Evolutionary conservation across 1,140 invertebrate species (phyloP).

Genomic region (Penaeus chinensis): DNA sequence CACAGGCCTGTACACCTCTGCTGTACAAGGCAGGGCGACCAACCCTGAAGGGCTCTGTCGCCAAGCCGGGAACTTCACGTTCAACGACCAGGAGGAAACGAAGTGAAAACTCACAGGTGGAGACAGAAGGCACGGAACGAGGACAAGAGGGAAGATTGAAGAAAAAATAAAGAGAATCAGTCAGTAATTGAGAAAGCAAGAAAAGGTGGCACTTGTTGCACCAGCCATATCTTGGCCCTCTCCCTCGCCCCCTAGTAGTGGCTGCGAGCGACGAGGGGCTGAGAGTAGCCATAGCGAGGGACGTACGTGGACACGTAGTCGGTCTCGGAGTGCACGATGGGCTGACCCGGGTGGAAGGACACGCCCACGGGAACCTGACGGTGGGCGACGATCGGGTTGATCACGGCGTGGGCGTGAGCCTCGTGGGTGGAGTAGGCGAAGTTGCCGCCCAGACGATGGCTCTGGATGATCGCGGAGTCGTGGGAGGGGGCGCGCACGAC

Average conservation of each 20-base stretch:
- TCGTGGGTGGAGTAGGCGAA: conserved; percentile 73
- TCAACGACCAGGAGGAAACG: conserved; percentile 24
- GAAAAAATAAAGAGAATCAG: too few relatives aligned
- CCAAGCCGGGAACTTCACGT: conserved; percentile 19
- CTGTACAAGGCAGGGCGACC: conserved; percentile 49
- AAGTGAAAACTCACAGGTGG: neutral
- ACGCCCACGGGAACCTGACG: conserved; percentile 67
- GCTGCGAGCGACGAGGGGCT: conserved; percentile 17
- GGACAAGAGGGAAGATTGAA: too few relatives aligned
- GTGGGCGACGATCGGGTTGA: conserved; percentile 69
- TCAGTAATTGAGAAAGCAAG: too few relatives aligned
- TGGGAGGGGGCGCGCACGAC: conserved; percentile 69
- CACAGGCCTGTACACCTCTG: conserved; percentile 51
- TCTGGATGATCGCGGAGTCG: conserved; percentile 72
- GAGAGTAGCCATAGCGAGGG: conserved; percentile 26
- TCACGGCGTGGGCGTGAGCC: conserved; percentile 71
- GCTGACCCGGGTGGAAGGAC: conserved; percentile 58
- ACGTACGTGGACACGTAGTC: conserved; percentile 51
- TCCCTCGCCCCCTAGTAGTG: conserved; percentile 2
- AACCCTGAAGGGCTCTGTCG: conserved; percentile 53
- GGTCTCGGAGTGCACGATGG: conserved; percentile 61
- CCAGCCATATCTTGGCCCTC: too few relatives aligned
- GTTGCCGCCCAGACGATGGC: conserved; percentile 72
- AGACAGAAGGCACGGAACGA: neutral
- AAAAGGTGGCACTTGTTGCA: too few relatives aligned